Percentiles rank a stretch among this genome's conserved stretches.
Evolutionary conservation across 2,113 vertebrate species (phyloP).

Genomic region (Datnioides undecimradiatus): DNA sequence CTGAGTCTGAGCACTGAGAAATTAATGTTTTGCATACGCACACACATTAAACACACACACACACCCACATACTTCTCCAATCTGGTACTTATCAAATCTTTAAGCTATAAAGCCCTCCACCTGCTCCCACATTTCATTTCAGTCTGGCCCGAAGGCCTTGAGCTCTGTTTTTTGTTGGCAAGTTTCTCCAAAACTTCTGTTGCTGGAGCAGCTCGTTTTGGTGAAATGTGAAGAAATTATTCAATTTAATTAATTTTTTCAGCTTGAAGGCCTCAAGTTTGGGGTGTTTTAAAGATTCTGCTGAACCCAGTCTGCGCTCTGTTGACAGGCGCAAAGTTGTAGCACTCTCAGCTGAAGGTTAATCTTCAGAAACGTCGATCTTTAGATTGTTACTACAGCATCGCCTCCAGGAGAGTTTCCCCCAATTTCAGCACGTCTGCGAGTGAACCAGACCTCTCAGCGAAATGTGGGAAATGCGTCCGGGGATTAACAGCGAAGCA

Average conservation of each 20-base stretch:
- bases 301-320: neutral
- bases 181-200: constrained; percentile 33
- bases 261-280: neutral
- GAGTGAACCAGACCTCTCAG: neutral
- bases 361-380: neutral
- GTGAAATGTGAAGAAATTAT: neutral
- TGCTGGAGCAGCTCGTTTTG: constrained; percentile 16
- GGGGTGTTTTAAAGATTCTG: neutral
- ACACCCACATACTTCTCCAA: constrained; percentile 24
- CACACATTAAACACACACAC: neutral
- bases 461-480: neutral
- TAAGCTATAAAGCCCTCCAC: constrained; percentile 47
- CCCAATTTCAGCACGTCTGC: neutral
- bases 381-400: neutral
- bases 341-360: neutral
- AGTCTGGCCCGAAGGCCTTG: constrained; percentile 15
- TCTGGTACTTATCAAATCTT: constrained; percentile 37
- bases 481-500: neutral
- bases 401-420: neutral
- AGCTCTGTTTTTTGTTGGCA: constrained; percentile 10
- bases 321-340: neutral
- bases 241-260: constrained; percentile 2
- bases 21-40: neutral
- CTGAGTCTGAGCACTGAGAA: neutral
- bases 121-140: constrained; percentile 50